Conservation (phyloP, 1,140 invertebrate genomes). For the Luehdorfia chinensis region DNA sequence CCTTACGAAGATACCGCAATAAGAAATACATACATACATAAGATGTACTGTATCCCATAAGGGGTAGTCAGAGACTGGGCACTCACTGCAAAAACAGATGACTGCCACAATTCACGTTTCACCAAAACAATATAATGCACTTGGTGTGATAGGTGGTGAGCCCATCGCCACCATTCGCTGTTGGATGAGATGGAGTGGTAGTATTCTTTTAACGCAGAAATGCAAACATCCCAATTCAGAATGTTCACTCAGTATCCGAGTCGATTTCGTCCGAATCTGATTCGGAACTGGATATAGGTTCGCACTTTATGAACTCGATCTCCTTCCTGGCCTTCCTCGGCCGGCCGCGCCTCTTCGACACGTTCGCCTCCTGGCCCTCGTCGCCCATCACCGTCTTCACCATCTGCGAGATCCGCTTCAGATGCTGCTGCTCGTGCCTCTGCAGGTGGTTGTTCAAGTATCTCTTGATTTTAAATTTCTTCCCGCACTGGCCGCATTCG, state of each 20-base stretch:
- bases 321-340: constrained; percentile 42
- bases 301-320: constrained; percentile 69
- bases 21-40: no score
- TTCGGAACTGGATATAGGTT: constrained; percentile 44
- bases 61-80: no score
- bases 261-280: constrained; percentile 38
- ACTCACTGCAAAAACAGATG: no score
- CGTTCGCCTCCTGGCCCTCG: constrained; percentile 26
- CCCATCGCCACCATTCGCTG: no score
- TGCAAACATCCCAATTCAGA: no score
- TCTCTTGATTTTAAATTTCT: constrained; percentile 62
- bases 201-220: no score
- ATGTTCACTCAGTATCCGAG: constrained; percentile 25
- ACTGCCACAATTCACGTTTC: no score
- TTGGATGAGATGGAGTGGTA: no score
- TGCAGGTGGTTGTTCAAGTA: constrained; percentile 64
- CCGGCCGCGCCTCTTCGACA: constrained; percentile 36
- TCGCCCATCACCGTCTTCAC: constrained; percentile 61
- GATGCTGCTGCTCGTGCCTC: constrained; percentile 64
- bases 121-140: no score
- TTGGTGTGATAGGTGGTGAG: no score
- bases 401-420: constrained; percentile 65
- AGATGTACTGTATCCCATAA: no score
- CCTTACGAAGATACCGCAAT: no score
- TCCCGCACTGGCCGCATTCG: constrained; percentile 59